Evolutionary conservation across 1,140 invertebrate genomes (phyloP).

Genomic region (Drosophila sp.): DNA sequence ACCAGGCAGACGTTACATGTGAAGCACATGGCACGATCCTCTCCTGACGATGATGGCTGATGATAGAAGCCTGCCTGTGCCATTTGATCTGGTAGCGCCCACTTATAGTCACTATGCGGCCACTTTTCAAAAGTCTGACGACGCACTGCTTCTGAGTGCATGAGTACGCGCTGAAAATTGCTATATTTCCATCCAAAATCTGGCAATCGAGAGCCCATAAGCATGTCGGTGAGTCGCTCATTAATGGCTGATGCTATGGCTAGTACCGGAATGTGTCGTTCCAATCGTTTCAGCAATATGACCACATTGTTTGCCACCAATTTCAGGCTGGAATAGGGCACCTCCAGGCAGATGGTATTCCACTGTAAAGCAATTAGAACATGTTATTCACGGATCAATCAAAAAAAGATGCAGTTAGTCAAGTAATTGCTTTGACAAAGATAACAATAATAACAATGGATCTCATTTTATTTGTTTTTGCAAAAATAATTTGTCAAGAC

Average conservation of each 20-base stretch:
- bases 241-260: conserved; percentile 94
- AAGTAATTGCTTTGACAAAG: too few species aligned
- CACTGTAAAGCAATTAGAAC: conserved; percentile 88
- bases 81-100: conserved; percentile 97
- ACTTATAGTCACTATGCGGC: conserved; percentile 99
- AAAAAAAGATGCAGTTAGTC: background rate
- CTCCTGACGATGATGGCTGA: conserved; percentile 93
- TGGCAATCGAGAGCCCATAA: conserved; percentile 85
- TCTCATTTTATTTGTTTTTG: too few species aligned
- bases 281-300: conserved; percentile 92
- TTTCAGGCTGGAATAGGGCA: conserved; percentile 91
- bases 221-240: conserved; percentile 92
- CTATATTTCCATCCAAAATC: conserved; percentile 81
- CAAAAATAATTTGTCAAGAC: too few species aligned
- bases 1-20: conserved; percentile 96
- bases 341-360: conserved; percentile 93
- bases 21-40: conserved; percentile 97
- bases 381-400: background rate
- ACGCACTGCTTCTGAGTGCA: conserved; percentile 96
- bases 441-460: too few species aligned
- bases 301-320: conserved; percentile 91
- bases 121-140: conserved; percentile 95
- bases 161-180: conserved; percentile 87
- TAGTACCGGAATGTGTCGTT: conserved; percentile 92
- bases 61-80: conserved; percentile 98